These are phyloP conservation scores for Uropetala carovei DNA, from an alignment of 2,888 invertebrate species.

Conservation along the genomic window DNA sequence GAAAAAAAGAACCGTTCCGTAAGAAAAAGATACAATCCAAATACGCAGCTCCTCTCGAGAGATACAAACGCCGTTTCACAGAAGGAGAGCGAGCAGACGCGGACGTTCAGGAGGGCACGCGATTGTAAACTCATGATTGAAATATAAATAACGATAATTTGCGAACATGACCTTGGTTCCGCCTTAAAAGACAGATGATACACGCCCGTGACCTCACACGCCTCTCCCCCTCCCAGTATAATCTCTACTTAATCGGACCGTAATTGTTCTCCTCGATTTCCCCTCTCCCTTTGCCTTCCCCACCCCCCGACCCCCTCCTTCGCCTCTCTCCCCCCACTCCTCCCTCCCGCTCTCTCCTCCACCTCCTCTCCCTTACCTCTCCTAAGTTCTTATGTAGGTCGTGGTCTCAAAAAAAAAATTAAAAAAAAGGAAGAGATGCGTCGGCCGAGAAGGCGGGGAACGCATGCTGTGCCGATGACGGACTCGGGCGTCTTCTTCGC, in stretches of 20 bases:
- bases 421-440: neutral
- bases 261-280: no score
- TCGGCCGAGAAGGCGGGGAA: neutral
- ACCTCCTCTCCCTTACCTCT: neutral
- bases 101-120: no score
- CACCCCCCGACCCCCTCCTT: neutral
- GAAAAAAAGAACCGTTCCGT: no score
- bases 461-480: neutral
- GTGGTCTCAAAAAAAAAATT: slow-evolving; percentile 21
- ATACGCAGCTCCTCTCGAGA: no score
- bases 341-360: neutral
- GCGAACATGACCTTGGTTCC: neutral
- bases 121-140: no score
- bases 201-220: no score
- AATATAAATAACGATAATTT: neutral
- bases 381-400: slow-evolving; percentile 5
- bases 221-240: no score
- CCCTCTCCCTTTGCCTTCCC: neutral
- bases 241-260: no score
- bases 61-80: no score
- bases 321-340: neutral
- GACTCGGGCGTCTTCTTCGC: neutral
- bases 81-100: no score
- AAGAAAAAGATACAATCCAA: no score
- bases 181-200: neutral